Conservation (phyloP, 2,113 vertebrate genomes). For the Triplophysa tibetana region DNA sequence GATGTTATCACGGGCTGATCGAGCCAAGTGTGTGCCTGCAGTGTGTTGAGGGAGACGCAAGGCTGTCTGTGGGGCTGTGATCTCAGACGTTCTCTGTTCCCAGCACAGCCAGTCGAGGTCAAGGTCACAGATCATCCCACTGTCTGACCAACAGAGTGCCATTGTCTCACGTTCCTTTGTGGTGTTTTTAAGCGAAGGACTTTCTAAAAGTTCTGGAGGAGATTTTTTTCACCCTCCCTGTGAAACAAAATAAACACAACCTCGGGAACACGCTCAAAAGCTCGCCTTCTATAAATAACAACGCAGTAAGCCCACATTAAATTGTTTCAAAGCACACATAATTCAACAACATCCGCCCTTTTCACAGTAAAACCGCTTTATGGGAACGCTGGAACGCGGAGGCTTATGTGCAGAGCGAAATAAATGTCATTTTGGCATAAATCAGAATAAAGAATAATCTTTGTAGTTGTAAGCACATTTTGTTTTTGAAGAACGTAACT, state of each 20-base stretch:
- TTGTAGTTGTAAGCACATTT: neutral
- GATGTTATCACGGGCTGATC: constrained; percentile 38
- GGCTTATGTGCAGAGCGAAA: constrained; percentile 41
- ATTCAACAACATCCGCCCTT: constrained; percentile 60
- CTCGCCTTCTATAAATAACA: constrained; percentile 55
- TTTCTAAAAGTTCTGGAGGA: constrained; percentile 34
- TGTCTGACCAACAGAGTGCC: constrained; percentile 49
- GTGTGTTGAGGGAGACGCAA: constrained; percentile 19
- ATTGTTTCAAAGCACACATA: constrained; percentile 56
- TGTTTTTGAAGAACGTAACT: neutral
- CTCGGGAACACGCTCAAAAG: constrained; percentile 42
- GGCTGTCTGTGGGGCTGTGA: constrained; percentile 40
- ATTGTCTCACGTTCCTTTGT: constrained; percentile 47
- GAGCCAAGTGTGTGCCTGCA: neutral
- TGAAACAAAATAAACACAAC: constrained; percentile 52
- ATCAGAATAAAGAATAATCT: constrained; percentile 10
- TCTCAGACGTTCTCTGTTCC: constrained; percentile 43
- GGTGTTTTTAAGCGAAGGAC: constrained; percentile 33
- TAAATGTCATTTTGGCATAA: constrained; percentile 39
- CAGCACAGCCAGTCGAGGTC: constrained; percentile 18
- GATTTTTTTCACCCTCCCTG: constrained; percentile 48
- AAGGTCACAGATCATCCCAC: constrained; percentile 46
- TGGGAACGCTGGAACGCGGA: constrained; percentile 48
- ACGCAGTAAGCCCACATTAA: constrained; percentile 52
- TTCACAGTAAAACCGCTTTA: constrained; percentile 59